These are phyloP conservation scores for Cataglyphis cursor DNA, from an alignment of 2,888 invertebrate species.

Conservation along the genomic window DNA sequence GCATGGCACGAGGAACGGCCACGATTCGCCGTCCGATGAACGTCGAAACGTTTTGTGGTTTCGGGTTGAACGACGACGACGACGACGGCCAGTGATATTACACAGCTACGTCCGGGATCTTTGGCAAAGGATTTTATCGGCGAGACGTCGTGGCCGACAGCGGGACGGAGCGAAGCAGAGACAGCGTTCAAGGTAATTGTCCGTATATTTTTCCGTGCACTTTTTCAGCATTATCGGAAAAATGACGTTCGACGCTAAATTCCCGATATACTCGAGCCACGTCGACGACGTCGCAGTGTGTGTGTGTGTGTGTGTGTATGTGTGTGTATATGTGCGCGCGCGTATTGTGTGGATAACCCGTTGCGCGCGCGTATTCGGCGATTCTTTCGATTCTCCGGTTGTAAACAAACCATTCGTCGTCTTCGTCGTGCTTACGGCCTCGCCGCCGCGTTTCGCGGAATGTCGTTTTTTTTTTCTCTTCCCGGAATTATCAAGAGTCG, in stretches of 20 bases:
- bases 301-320: not conserved
- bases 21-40: constrained; percentile 32
- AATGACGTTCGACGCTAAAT: not conserved
- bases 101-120: constrained; percentile 1
- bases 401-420: constrained; percentile 33
- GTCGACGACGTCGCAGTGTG: not conserved
- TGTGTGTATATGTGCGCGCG: not conserved
- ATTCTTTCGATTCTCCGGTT: constrained; percentile 23
- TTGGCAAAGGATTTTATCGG: constrained; percentile 35
- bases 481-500: not conserved
- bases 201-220: not conserved
- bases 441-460: not conserved
- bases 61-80: constrained; percentile 15
- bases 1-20: constrained; percentile 28
- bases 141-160: not conserved
- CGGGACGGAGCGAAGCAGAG: not conserved
- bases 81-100: constrained; percentile 30
- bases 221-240: not conserved
- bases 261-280: not conserved
- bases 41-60: constrained; percentile 30
- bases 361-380: not conserved
- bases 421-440: not conserved
- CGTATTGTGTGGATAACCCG: not conserved
- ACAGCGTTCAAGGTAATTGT: constrained; percentile 35
- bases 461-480: not conserved